phyloP scores from a whole-genome alignment of 1,140 invertebrate genomes.

The Drosophila neocordata region DNA sequence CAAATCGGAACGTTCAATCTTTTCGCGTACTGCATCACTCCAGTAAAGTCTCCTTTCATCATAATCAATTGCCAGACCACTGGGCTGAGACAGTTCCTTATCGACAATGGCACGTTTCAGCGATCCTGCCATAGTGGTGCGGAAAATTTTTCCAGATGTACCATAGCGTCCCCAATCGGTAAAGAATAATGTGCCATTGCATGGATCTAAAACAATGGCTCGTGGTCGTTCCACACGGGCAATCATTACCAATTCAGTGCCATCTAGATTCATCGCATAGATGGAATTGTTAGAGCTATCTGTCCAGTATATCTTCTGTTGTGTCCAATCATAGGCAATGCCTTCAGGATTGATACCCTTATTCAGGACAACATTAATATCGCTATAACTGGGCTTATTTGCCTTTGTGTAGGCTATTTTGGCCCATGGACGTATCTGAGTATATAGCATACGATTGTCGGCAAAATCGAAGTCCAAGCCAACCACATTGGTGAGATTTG shows the following conservation, averaged over 20 bases:
- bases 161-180: conserved; percentile 97
- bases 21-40: conserved; percentile 98
- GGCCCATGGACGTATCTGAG: conserved; percentile 95
- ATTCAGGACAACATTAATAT: conserved; percentile 89
- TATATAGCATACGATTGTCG: conserved; percentile 94
- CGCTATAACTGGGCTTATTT: conserved; percentile 85
- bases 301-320: conserved; percentile 98
- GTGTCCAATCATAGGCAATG: conserved; percentile 98
- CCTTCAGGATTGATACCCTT: conserved; percentile 97
- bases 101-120: conserved; percentile 94
- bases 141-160: conserved; percentile 96
- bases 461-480: conserved; percentile 97
- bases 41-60: conserved; percentile 98
- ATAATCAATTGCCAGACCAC: conserved; percentile 97
- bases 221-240: conserved; percentile 95
- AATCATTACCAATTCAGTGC: conserved; percentile 95
- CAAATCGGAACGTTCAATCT: conserved; percentile 96
- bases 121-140: conserved; percentile 98
- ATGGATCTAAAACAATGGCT: conserved; percentile 98
- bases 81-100: conserved; percentile 96
- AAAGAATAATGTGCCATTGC: conserved; percentile 95
- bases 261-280: conserved; percentile 96
- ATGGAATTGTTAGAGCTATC: conserved; percentile 97
- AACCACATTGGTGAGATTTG: conserved; percentile 97
- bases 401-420: conserved; percentile 92